Evolutionary conservation across 2,888 invertebrate species (phyloP), one percentile per base, ranked within the genome.

Genomic region (Melieria crassipennis): DNA sequence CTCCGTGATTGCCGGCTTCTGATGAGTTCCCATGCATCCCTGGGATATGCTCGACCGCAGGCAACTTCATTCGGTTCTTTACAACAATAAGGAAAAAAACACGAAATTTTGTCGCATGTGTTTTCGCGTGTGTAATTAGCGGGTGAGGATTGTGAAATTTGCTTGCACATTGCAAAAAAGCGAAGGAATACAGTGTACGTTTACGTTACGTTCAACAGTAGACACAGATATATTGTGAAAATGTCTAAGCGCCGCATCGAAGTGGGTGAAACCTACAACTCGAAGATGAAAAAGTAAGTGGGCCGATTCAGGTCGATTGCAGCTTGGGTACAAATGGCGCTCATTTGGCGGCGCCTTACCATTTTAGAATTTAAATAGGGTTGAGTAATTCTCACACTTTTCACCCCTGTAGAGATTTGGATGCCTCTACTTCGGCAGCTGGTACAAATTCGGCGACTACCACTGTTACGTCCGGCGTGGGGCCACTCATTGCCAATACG

Each of bases 181-280:
- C 60, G 67, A 30, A 30, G 30, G 1, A 3, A 30, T 30, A 30
- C 30, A 30, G 30, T 30, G 30, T 30, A 30, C 30, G 30, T 30
- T 30, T 30, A 30, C 30, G 30, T 3, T 30, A 30, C 30, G 30
- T 30, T 30, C 30, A 30, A 2, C 30, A 30, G 30, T 43, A 50
- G 9, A 7, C 9, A 11, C 5, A 1, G 10, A 10, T 45, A 7
- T 1, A n/a, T 47, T 9, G 2, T 43, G 70, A 75, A 73, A 47
- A 85, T 95, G 95, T 94, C 94, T 61, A 95, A 95, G 86, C 89
- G 95, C 80, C 90, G 95, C 85, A 94, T 95, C 84, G 95, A 95
- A 89, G 93, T 95, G 75, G 90, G 93, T 82, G 95, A 95, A 83
- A 94, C 95, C 4, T 94, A 94, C 84, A 89, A 73, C 46, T 79